Percentiles rank a stretch among this genome's conserved stretches.
Conservation (phyloP, 2,888 invertebrate species). For the Drosophila eohydei region DNA sequence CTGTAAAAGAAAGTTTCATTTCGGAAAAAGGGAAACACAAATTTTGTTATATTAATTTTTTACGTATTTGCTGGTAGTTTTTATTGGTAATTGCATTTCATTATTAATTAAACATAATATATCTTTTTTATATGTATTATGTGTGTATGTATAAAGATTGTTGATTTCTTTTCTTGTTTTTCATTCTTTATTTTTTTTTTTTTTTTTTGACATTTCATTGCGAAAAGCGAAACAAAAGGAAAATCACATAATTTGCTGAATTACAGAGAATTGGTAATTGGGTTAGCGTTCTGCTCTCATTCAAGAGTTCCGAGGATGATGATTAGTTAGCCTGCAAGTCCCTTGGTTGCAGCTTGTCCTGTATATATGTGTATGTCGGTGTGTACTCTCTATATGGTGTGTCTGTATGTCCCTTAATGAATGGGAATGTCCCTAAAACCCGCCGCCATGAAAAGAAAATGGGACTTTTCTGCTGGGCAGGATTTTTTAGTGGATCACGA, state of each 20-base stretch:
- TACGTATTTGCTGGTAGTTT: constrained; percentile 81
- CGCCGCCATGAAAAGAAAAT: constrained; percentile 11
- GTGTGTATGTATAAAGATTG: constrained; percentile 61
- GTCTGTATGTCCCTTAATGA: constrained; percentile 1
- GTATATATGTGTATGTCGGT: constrained; percentile 31
- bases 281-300: background rate
- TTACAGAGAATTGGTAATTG: constrained; percentile 34
- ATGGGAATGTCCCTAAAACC: constrained; percentile 7
- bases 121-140: constrained; percentile 57
- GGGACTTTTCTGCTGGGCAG: background rate
- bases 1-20: background rate
- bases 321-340: constrained; percentile 41
- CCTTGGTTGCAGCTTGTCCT: constrained; percentile 38
- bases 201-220: constrained; percentile 53
- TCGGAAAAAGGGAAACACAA: constrained; percentile 7
- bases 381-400: constrained; percentile 25
- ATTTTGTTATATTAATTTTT: constrained; percentile 44
- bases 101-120: constrained; percentile 70
- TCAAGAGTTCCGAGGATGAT: constrained; percentile 29
- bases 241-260: constrained; percentile 63
- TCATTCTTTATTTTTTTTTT: constrained; percentile 8
- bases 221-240: constrained; percentile 69
- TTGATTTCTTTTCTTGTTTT: constrained; percentile 32
- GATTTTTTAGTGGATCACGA: constrained; percentile 18
- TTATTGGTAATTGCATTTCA: constrained; percentile 79